phyloP scores from a whole-genome alignment of 2,113 vertebrate species.

The Macaca mulatta region DNA sequence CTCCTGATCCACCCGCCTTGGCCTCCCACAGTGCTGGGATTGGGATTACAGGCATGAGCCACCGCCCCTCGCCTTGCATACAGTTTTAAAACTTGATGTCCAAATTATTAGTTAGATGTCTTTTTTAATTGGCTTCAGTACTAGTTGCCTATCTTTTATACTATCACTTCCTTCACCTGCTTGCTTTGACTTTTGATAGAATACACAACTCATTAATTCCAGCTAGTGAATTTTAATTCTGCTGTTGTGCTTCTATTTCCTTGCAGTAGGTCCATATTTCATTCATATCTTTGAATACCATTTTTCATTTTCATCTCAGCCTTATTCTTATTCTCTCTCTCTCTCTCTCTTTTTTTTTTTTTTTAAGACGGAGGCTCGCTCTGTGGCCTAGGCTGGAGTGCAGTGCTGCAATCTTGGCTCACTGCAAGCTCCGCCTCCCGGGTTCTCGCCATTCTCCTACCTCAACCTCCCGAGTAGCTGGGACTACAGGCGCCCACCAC shows the following conservation, averaged over 20 bases:
- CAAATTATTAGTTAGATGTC: background rate
- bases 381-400: no score
- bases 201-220: background rate
- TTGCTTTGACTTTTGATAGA: constrained; percentile 1
- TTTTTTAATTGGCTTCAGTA: constrained; percentile 4
- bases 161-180: background rate
- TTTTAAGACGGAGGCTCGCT: no score
- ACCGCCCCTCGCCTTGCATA: background rate
- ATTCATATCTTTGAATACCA: background rate
- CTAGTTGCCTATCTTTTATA: background rate
- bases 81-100: background rate
- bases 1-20: accelerated
- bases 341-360: no score
- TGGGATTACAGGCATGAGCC: no score
- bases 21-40: no score
- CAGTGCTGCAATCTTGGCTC: no score
- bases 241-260: background rate
- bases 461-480: no score
- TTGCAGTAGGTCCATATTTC: background rate
- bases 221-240: constrained; percentile 37
- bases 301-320: background rate
- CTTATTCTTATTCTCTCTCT: background rate
- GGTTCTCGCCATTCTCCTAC: no score
- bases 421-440: no score
- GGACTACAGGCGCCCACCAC: no score